Base-by-base conservation (phyloP, 2,888 invertebrate species). In the Alentia gelatinosa region DNA sequence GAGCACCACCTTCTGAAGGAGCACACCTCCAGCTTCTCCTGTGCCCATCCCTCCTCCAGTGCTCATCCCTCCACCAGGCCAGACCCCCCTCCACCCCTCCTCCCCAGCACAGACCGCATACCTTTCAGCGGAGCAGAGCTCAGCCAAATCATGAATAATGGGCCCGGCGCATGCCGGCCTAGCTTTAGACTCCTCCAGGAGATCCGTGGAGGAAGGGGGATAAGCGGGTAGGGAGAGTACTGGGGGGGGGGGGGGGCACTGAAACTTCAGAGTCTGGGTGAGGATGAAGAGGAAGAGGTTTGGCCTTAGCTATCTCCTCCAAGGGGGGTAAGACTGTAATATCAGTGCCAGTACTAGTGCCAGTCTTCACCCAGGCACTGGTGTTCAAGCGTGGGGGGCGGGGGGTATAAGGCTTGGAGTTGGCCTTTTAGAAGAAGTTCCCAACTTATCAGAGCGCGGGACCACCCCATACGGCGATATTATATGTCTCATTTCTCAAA, bases 121-220 rank as follows among this genome's bases (percentile, higher is more conserved):
- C 86, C 86, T 86, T 86, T 47, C 86, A 42, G 26, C 47, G 33
- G n/a, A 42, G 47, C 33, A 5, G 33, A 47, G 47, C 42, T 23
- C 86, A 33, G 86, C 86, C 86, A 86, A 86, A 86, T 86, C 42
- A 50, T 86, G 86, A 86, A 42, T 47, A 47, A 86, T 86, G 86
- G 23, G 26, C 86, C 23, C 47, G 86, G 86, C 86, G 50, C 86
- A 86, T 86, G 86, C 86, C 86, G 42, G n/a, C 79, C 39, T 15
- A 23, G 39, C 79, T 35, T 68, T 39, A 39, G 79, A 35, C 79
- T 79, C 37, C 79, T 79, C 79, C 79, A 39, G 79, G 35, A 26
- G 68, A 79, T 15, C 79, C 37, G 37, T 23, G 37, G 23, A n/a
- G 63, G 63, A n/a, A n/a, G n/a, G 15, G 15, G 63, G 63, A 5